Conservation (phyloP, 2,888 invertebrate species). For the Synergus umbraculus region DNA sequence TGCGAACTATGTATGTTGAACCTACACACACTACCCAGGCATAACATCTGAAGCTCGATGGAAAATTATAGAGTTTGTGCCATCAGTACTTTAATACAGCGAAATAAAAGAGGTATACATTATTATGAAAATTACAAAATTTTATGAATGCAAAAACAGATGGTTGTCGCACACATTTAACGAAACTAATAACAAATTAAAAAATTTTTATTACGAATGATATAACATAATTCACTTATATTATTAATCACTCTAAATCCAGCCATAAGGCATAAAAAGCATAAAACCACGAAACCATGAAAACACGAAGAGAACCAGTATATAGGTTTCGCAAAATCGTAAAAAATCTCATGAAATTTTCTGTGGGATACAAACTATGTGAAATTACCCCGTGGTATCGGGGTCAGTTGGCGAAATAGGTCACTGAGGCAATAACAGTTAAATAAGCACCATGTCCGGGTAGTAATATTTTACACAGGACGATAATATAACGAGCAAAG, state of each 20-base stretch:
- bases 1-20: background rate
- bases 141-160: no score
- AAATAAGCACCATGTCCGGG: constrained; percentile 49
- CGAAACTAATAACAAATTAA: no score
- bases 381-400: constrained; percentile 42
- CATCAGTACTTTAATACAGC: background rate
- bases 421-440: constrained; percentile 52
- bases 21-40: background rate
- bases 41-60: background rate
- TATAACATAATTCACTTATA: background rate
- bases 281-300: background rate
- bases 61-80: background rate
- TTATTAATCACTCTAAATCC: background rate
- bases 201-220: no score
- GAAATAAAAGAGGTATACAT: background rate
- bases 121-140: no score
- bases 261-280: background rate
- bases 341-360: constrained; percentile 24
- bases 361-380: background rate
- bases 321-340: constrained; percentile 11
- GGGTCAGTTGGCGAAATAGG: constrained; percentile 49
- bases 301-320: background rate
- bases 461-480: constrained; percentile 50
- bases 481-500: constrained; percentile 26
- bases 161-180: no score